Evolutionary conservation across 2,797 vertebrate genomes (phyloP).

Genomic region (Rhabdophis nuchalis): DNA sequence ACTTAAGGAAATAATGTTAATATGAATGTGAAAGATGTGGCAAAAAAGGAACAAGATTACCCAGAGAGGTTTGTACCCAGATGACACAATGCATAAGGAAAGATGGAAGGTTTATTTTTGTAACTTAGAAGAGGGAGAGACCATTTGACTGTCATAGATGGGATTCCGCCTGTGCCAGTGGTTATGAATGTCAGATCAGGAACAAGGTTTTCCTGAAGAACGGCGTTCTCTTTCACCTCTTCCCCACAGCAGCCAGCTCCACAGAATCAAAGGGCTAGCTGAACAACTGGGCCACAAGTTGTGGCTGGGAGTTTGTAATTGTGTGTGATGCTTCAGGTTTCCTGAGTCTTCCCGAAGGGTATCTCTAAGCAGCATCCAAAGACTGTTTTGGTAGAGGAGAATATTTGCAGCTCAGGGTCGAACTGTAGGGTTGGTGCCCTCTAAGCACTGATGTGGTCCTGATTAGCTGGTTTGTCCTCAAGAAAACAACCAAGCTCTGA

Average conservation of each 20-base stretch:
- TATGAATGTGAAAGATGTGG: too few species aligned
- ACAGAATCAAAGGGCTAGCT: background rate
- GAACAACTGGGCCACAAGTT: too few species aligned
- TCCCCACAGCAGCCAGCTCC: background rate
- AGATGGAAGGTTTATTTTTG: too few species aligned
- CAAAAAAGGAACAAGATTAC: too few species aligned
- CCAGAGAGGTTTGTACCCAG: too few species aligned
- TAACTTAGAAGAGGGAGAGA: conserved; percentile 40
- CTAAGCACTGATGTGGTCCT: background rate
- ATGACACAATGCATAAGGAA: too few species aligned
- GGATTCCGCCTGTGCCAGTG: conserved; percentile 23
- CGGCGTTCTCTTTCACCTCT: conserved; percentile 54
- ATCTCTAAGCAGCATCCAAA: background rate
- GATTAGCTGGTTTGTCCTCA: background rate
- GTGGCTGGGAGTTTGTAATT: background rate
- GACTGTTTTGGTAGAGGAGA: background rate
- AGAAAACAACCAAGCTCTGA: background rate
- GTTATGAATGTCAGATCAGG: conserved; percentile 63
- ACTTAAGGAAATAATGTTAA: too few species aligned
- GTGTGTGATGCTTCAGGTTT: background rate
- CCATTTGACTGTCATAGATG: background rate
- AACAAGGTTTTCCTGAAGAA: conserved; percentile 57
- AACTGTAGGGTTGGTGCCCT: background rate
- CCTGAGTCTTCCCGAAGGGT: too few species aligned
- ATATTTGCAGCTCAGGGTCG: background rate